Evolutionary conservation across 2,113 vertebrate genomes (phyloP), one percentile per base, ranked within the genome.

Genomic region (Ciconia stormi): DNA sequence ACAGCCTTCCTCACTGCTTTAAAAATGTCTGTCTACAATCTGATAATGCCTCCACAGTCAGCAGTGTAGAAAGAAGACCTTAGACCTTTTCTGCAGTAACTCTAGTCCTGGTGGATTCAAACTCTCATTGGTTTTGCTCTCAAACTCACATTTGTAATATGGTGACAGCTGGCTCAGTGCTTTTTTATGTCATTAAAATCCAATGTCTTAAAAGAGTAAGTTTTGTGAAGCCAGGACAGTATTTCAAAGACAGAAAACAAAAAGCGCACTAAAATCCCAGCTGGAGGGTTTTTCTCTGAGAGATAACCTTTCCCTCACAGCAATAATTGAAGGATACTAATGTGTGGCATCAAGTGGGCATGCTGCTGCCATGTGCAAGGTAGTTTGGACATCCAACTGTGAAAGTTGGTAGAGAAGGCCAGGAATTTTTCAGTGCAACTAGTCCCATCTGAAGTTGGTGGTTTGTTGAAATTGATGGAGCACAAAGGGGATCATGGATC

Each of bases 161-260:
- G 61, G 89, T 95, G 96, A 91, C 97, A 96, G 92, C 95, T 97
- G 90, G 89, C 83, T 95, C 92, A 84, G 77, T 94, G 69, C 4
- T 95, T 91, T 97, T 95, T 86, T 91, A 66, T 95, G 69, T 84
- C 87, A 93, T 95, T 97, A 97, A 95, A 95, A 97, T 84, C 94
- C 59, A 96, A 83, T 95, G 70, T 67, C 90, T 97, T 97, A 82
- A 90, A 94, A 93, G 61, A 93, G 23, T 62, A 78, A 46, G 67
- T 78, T 95, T 63, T 59, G n/a, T 52, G 55, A 95, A 93, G 81
- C 58, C 71, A 85, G 90, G 82, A 88, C 44, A 82, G 12, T 62
- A 62, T 94, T 96, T 82, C 79, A 88, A 90, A 52, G 36, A 46
- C 20, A 44, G 58, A 44, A 92, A 79, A 93, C 22, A 87, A 70